These are phyloP conservation scores for Syngnathus rostellatus DNA, from an alignment of 2,797 vertebrate species.

Conservation along the genomic window DNA sequence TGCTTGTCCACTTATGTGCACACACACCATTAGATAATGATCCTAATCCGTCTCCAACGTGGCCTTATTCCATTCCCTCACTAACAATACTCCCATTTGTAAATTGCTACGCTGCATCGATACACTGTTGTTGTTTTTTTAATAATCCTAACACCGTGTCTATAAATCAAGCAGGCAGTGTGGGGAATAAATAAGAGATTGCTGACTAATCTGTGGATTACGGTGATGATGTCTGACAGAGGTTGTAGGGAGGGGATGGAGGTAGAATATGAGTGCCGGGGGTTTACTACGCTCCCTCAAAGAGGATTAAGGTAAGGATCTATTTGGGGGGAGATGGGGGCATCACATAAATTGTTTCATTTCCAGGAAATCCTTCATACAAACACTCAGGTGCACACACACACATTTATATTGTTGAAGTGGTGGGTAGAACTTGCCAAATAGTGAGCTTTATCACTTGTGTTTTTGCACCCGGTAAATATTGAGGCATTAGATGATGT, in stretches of 20 bases:
- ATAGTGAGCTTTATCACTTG: not conserved
- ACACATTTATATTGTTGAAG: not conserved
- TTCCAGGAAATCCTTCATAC: constrained; percentile 8
- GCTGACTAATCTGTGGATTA: constrained; percentile 66
- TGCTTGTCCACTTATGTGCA: not conserved
- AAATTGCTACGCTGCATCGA: constrained; percentile 42
- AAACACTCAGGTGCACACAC: not conserved
- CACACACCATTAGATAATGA: constrained; percentile 36
- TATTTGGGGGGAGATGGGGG: constrained; percentile 38
- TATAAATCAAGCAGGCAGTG: constrained; percentile 41
- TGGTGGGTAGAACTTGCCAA: not conserved
- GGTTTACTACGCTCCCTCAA: constrained; percentile 53
- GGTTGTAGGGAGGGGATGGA: constrained; percentile 48
- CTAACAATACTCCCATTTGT: constrained; percentile 41
- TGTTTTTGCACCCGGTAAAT: not conserved
- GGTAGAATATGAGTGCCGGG: constrained; percentile 57
- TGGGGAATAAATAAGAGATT: constrained; percentile 39
- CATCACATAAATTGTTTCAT: constrained; percentile 61
- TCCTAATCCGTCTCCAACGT: constrained; percentile 28
- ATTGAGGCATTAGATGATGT: not conserved
- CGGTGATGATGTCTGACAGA: constrained; percentile 61
- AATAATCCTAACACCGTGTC: constrained; percentile 49
- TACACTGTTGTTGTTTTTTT: constrained; percentile 26
- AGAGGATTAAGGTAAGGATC: constrained; percentile 66
- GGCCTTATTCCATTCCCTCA: not conserved